Conservation (phyloP, 1,140 invertebrate species). For the Hylyphantes graminicola region DNA sequence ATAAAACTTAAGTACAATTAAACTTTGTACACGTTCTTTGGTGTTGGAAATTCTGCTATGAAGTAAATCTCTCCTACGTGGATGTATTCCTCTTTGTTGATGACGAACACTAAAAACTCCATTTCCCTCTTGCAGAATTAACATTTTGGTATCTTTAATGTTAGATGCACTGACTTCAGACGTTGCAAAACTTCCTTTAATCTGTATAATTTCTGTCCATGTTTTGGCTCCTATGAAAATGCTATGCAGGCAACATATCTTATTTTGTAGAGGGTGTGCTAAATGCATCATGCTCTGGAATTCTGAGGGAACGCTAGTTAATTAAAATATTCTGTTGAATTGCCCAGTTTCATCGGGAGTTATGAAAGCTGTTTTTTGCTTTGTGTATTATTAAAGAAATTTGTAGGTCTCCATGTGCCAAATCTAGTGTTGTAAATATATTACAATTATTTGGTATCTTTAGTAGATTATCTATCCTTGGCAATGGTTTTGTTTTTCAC, state of each 20-base stretch:
- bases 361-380: slow-evolving; percentile 69
- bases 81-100: slow-evolving; percentile 51
- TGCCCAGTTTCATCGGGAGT: slow-evolving; percentile 67
- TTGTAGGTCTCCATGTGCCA: slow-evolving; percentile 70
- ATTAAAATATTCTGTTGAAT: slow-evolving; percentile 64
- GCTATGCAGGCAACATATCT: slow-evolving; percentile 64
- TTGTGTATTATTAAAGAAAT: slow-evolving; percentile 66
- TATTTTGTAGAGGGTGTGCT: slow-evolving; percentile 41
- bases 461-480: slow-evolving; percentile 65
- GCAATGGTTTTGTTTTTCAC: slow-evolving; percentile 66
- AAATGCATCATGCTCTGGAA: slow-evolving; percentile 64
- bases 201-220: slow-evolving; percentile 62
- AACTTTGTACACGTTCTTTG: slow-evolving; percentile 46
- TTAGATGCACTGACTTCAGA: slow-evolving; percentile 50
- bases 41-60: slow-evolving; percentile 48
- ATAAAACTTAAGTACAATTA: slow-evolving; percentile 8
- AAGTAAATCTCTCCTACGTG: slow-evolving; percentile 26
- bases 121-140: slow-evolving; percentile 49
- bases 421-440: slow-evolving; percentile 69
- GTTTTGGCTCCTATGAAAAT: slow-evolving; percentile 62
- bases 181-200: slow-evolving; percentile 62
- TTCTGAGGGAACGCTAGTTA: slow-evolving; percentile 61
- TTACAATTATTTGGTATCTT: slow-evolving; percentile 62
- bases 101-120: slow-evolving; percentile 58
- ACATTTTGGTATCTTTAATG: slow-evolving; percentile 60